Evolutionary conservation across 2,888 invertebrate species (phyloP).

Genomic region (Papilio protenor): DNA sequence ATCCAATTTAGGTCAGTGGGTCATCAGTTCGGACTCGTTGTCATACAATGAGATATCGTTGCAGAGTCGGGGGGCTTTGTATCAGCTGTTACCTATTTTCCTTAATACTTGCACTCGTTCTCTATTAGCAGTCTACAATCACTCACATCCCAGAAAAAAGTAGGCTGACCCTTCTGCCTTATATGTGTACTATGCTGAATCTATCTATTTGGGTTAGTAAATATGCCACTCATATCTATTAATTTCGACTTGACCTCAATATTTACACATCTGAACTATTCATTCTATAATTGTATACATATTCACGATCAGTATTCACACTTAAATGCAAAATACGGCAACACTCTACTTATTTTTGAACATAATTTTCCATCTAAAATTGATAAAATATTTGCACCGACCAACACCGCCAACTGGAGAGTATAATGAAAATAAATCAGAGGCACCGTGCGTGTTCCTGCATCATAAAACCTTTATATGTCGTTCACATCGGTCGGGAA

Average conservation of each 20-base stretch:
- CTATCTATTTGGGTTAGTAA: background rate
- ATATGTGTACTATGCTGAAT: background rate
- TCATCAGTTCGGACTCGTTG: slow-evolving; percentile 72
- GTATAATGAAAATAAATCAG: slow-evolving; percentile 73
- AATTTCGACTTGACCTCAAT: background rate
- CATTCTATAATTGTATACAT: background rate
- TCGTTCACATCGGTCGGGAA: slow-evolving; percentile 53
- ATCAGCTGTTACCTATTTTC: slow-evolving; percentile 60
- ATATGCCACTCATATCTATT: background rate
- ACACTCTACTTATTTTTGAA: background rate
- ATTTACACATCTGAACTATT: background rate
- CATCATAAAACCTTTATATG: slow-evolving; percentile 68
- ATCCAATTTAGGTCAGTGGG: slow-evolving; percentile 78
- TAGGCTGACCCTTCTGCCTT: background rate
- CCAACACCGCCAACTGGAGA: slow-evolving; percentile 54
- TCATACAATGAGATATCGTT: slow-evolving; percentile 80
- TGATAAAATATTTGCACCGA: slow-evolving; percentile 59
- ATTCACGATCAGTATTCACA: background rate
- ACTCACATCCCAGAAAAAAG: slow-evolving; percentile 39
- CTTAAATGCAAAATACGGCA: background rate
- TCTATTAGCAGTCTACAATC: background rate
- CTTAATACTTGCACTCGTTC: slow-evolving; percentile 18
- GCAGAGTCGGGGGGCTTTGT: slow-evolving; percentile 69
- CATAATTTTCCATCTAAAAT: slow-evolving; percentile 49
- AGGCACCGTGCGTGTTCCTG: slow-evolving; percentile 59